Base-by-base conservation (phyloP, 2,113 vertebrate species). In the Anoplopoma fimbria region DNA sequence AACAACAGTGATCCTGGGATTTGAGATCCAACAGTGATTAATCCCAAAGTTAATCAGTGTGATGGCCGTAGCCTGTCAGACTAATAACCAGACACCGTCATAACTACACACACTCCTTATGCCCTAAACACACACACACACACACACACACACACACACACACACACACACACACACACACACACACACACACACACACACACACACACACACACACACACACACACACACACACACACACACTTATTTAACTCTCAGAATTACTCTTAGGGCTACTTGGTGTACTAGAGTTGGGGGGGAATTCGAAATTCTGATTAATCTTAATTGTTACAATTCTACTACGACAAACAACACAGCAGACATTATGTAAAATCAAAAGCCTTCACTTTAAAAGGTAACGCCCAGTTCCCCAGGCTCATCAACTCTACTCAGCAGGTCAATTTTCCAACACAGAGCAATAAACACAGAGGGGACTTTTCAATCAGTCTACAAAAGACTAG, bases 391-490 rank as follows among this genome's bases (percentile, higher is more conserved):
- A 79, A 81, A 69, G 29, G 25, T 6, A 40, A 69, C 64, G 21
- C 75, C 69, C 38, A 67, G 81, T 12, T 85, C 62, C 70, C 75
- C 13, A 15, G 62, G 53, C 85, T 91, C 80, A 87, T 89, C 81
- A 88, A 13, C 76, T 78, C 40, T 47, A 58, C 75, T 74, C 83
- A 78, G 69, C 81, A 74, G 47, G 62, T 45, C 67, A 51, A 69
- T 65, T 85, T n/a, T 85, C 33, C 27, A 75, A 75, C 62, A 31
- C n/a, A 69, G 53, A 79, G 69, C 67, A 82, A 78, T 89, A 69
- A 85, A 82, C 61, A 65, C 62, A 19, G 51, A 38, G 9, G 57
- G 45, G 19, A 55, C 29, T 42, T 83, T 72, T 21, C 40, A 80
- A 77, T 85, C 36, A 81, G 57, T 73, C 34, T 33, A 3, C 34